Percentiles rank a stretch among this genome's conserved stretches.
These are phyloP conservation scores for Crematogaster levior DNA, from an alignment of 2,888 invertebrate genomes.

Conservation along the genomic window DNA sequence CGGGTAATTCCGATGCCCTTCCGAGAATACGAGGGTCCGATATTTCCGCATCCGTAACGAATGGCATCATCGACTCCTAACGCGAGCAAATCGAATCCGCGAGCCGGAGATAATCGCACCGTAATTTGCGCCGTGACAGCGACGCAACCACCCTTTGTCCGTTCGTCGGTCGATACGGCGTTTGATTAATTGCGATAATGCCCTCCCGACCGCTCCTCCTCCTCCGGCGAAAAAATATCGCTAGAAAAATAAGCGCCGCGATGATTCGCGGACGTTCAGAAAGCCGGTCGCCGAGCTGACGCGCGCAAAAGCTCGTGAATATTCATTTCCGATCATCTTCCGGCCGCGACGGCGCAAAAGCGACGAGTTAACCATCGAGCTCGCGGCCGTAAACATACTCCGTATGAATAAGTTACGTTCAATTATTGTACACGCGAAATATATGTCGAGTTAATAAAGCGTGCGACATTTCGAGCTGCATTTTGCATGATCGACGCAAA, in stretches of 20 bases:
- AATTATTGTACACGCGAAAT: constrained; percentile 39
- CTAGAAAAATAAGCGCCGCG: constrained; percentile 19
- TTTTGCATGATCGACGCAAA: constrained; percentile 35
- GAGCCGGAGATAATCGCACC: constrained; percentile 36
- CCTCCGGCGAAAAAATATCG: constrained; percentile 4
- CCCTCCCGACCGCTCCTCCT: not conserved
- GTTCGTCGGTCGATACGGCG: constrained; percentile 37
- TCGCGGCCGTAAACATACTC: constrained; percentile 21
- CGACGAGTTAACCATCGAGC: constrained; percentile 18
- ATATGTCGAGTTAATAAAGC: constrained; percentile 49
- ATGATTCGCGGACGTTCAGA: constrained; percentile 16
- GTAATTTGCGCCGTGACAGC: constrained; percentile 37
- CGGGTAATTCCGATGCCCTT: constrained; percentile 14
- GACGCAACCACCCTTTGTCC: constrained; percentile 9
- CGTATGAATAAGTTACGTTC: constrained; percentile 49
- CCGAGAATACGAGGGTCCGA: not conserved
- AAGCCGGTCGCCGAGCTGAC: constrained; percentile 12
- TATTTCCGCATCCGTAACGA: constrained; percentile 54
- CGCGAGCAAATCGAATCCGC: constrained; percentile 2
- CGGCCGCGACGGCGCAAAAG: constrained; percentile 27
- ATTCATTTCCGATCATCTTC: constrained; percentile 47
- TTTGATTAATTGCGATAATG: constrained; percentile 55
- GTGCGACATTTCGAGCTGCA: constrained; percentile 34
- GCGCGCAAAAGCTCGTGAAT: constrained; percentile 25
- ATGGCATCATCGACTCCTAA: constrained; percentile 66